Conservation (phyloP, 2,888 invertebrate species). For the Agrochola circellaris region DNA sequence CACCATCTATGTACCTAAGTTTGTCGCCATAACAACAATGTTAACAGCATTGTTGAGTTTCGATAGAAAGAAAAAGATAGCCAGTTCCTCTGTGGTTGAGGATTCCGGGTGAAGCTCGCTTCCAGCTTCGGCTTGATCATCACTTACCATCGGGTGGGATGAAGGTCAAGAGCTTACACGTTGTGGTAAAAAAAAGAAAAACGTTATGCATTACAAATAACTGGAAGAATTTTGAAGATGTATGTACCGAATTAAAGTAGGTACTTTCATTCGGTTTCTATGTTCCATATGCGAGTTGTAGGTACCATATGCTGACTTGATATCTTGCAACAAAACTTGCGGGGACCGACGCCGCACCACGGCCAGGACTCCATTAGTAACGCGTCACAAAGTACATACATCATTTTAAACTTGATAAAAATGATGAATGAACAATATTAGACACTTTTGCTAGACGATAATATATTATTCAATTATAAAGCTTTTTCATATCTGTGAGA, state of each 20-base stretch:
- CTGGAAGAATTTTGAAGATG: background rate
- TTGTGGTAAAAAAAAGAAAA: no score
- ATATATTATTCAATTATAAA: slow-evolving; percentile 6
- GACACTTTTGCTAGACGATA: background rate
- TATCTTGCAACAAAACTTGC: slow-evolving; percentile 1
- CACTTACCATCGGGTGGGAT: no score
- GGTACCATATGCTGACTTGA: background rate
- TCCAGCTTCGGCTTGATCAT: no score
- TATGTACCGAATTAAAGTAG: no score
- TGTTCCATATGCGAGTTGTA: background rate
- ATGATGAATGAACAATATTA: slow-evolving; percentile 7
- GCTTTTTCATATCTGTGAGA: background rate
- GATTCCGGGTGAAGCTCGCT: no score
- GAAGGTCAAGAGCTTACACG: no score
- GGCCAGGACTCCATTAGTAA: slow-evolving; percentile 21
- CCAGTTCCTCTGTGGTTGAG: no score
- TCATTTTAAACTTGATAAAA: slow-evolving; percentile 20
- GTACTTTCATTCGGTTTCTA: background rate
- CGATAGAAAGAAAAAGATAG: no score
- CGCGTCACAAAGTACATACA: slow-evolving; percentile 14
- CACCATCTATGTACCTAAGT: no score
- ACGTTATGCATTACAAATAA: background rate
- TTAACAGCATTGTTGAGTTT: no score
- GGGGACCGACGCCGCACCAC: background rate
- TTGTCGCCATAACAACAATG: no score